Evolutionary conservation across 2,888 invertebrate species (phyloP).

Genomic region (Phania funesta): DNA sequence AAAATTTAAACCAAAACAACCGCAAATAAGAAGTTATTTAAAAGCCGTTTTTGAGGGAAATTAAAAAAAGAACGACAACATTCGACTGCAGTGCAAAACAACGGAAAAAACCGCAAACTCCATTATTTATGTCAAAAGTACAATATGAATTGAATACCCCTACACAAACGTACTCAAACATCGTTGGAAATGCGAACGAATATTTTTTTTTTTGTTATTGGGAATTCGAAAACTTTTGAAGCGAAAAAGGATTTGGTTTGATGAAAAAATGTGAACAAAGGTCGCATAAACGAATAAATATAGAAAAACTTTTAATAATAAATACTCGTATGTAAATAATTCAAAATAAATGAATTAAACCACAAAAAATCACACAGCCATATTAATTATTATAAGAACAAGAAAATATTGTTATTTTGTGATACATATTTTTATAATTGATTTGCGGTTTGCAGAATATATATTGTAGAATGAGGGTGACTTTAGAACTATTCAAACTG

Average conservation of each 20-base stretch:
- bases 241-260: no score
- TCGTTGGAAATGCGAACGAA: no score
- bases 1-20: constrained; percentile 30
- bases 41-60: constrained; percentile 23
- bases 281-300: no score
- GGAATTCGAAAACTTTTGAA: no score
- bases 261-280: no score
- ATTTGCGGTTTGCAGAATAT: no score
- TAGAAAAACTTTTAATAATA: background rate
- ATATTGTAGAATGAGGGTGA: no score
- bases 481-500: no score
- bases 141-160: background rate
- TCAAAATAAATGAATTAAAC: constrained; percentile 38
- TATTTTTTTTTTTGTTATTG: no score
- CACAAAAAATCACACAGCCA: constrained; percentile 28
- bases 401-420: no score
- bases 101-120: background rate
- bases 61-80: background rate
- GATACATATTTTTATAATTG: background rate
- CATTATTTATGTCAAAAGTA: constrained; percentile 3
- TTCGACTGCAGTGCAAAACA: constrained; percentile 14
- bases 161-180: no score
- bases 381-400: constrained; percentile 18
- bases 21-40: constrained; percentile 42
- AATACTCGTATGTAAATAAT: no score